phyloP scores from a whole-genome alignment of 2,888 invertebrate genomes.

The Agrypnus murinus region DNA sequence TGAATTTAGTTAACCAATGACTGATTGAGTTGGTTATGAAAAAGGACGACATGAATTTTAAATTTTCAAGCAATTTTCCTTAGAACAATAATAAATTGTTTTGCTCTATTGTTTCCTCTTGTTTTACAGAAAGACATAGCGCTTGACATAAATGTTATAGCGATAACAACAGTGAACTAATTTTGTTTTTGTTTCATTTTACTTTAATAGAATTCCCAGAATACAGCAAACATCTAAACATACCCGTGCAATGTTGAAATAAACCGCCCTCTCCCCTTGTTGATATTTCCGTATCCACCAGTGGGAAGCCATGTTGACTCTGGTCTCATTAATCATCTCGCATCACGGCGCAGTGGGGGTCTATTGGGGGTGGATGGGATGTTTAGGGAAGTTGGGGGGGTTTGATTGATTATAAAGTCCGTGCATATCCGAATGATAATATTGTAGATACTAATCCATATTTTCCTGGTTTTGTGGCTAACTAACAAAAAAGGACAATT shows the following conservation, averaged over 20 bases:
- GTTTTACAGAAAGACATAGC: background rate
- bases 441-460: conserved; percentile 3
- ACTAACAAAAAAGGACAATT: background rate
- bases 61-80: no score
- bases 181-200: conserved; percentile 27
- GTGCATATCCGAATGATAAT: conserved; percentile 47
- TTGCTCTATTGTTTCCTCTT: no score
- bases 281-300: conserved; percentile 58
- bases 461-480: conserved; percentile 4
- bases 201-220: conserved; percentile 22
- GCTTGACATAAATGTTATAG: background rate
- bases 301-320: conserved; percentile 62
- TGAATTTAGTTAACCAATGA: no score
- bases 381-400: conserved; percentile 51
- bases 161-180: conserved; percentile 12
- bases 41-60: no score
- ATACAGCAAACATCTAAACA: conserved; percentile 37
- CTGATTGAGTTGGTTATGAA: no score
- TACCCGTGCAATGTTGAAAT: conserved; percentile 41
- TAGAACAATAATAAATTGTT: no score
- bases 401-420: conserved; percentile 58
- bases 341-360: conserved; percentile 58
- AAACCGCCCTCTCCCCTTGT: conserved; percentile 52
- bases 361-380: conserved; percentile 57
- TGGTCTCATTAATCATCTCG: conserved; percentile 64